Percentiles rank a stretch among this genome's conserved stretches.
Conservation (phyloP, 2,888 invertebrate species). For the Macaria notata region DNA sequence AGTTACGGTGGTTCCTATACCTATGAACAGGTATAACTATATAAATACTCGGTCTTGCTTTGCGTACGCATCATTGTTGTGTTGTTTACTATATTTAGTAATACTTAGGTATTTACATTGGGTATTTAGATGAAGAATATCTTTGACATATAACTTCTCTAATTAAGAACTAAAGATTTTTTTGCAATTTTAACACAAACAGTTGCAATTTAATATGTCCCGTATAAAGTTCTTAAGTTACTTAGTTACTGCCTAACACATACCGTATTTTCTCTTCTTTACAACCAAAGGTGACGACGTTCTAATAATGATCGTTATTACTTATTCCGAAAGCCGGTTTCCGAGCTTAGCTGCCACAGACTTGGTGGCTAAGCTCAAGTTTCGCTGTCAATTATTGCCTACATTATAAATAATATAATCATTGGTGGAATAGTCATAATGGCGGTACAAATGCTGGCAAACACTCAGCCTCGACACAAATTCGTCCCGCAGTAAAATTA, state of each 20-base stretch:
- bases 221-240: not conserved
- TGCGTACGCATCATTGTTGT: slow-evolving; percentile 39
- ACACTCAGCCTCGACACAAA: slow-evolving; percentile 75
- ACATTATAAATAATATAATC: slow-evolving; percentile 34
- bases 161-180: no score
- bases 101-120: no score
- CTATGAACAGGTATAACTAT: slow-evolving; percentile 4
- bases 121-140: no score
- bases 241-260: not conserved
- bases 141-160: no score
- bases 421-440: slow-evolving; percentile 37
- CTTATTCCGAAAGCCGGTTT: slow-evolving; percentile 17
- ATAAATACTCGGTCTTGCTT: slow-evolving; percentile 13
- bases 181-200: no score
- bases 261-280: slow-evolving; percentile 16
- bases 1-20: slow-evolving; percentile 12
- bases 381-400: slow-evolving; percentile 28
- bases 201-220: no score
- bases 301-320: slow-evolving; percentile 11
- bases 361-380: slow-evolving; percentile 20
- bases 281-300: slow-evolving; percentile 9
- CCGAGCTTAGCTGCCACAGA: slow-evolving; percentile 12
- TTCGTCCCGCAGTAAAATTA: slow-evolving; percentile 68
- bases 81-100: slow-evolving; percentile 9
- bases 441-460: slow-evolving; percentile 56